Conservation (phyloP, 2,888 invertebrate genomes). For the Xylota segnis region DNA sequence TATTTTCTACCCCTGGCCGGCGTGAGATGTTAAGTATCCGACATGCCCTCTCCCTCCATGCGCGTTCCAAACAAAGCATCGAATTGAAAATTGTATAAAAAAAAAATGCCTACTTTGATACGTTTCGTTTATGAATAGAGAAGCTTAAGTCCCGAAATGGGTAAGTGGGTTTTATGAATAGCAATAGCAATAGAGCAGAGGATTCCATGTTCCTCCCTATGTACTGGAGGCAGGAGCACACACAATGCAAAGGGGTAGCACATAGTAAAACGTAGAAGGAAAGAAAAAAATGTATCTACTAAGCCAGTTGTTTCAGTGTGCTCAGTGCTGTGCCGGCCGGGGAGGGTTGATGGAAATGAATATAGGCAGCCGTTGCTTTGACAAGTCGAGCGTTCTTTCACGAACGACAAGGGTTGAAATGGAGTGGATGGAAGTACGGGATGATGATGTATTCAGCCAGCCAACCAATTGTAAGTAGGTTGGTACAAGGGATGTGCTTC, state of each 20-base stretch:
- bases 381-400: constrained; percentile 61
- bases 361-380: constrained; percentile 74
- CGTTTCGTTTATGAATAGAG: constrained; percentile 74
- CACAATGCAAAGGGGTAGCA: constrained; percentile 71
- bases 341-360: constrained; percentile 60
- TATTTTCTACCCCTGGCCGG: constrained; percentile 48
- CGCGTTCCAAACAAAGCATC: constrained; percentile 67
- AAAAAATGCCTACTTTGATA: constrained; percentile 74
- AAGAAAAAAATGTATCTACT: constrained; percentile 60
- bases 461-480: constrained; percentile 77
- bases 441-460: constrained; percentile 76
- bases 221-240: constrained; percentile 32
- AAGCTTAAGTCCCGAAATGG: constrained; percentile 76
- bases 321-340: constrained; percentile 36
- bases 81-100: constrained; percentile 68
- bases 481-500: constrained; percentile 74
- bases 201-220: constrained; percentile 65
- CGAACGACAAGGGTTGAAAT: constrained; percentile 71
- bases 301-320: constrained; percentile 73
- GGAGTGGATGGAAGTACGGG: constrained; percentile 64
- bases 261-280: constrained; percentile 18
- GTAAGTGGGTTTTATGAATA: constrained; percentile 77
- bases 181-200: constrained; percentile 63
- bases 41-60: constrained; percentile 50
- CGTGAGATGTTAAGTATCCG: constrained; percentile 27